Evolutionary conservation across 2,888 invertebrate genomes (phyloP).

Genomic region (Hesperia comma): DNA sequence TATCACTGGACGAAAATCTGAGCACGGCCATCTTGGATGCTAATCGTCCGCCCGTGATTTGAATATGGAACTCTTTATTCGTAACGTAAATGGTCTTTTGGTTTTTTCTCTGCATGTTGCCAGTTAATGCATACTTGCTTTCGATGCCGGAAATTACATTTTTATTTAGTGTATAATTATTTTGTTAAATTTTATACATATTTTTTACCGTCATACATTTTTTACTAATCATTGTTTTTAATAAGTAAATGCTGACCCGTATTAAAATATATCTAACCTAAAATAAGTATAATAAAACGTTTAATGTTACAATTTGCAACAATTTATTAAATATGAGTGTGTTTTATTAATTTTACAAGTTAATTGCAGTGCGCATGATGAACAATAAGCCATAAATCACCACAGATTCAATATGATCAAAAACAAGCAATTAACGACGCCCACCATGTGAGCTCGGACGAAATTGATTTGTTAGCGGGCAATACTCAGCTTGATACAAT

Average conservation of each 20-base stretch:
- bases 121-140: constrained; percentile 58
- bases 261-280: no score
- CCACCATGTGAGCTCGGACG: constrained; percentile 31
- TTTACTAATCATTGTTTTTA: no score
- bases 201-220: no score
- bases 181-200: no score
- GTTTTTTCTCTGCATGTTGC: constrained; percentile 53
- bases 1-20: constrained; percentile 79
- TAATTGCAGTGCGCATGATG: constrained; percentile 34
- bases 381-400: constrained; percentile 35
- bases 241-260: no score
- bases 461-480: constrained; percentile 34
- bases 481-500: constrained; percentile 14
- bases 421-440: constrained; percentile 34
- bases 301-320: constrained; percentile 20
- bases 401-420: constrained; percentile 36
- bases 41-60: constrained; percentile 75
- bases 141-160: constrained; percentile 62
- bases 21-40: constrained; percentile 72
- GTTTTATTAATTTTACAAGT: constrained; percentile 38
- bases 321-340: constrained; percentile 32
- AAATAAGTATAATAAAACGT: neutral
- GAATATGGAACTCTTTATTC: constrained; percentile 75
- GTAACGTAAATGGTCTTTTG: constrained; percentile 64
- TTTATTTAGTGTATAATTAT: constrained; percentile 32